Percentiles rank a stretch among this genome's conserved stretches.
Evolutionary conservation across 2,888 invertebrate genomes (phyloP).

Genomic region (Formica aserva): DNA sequence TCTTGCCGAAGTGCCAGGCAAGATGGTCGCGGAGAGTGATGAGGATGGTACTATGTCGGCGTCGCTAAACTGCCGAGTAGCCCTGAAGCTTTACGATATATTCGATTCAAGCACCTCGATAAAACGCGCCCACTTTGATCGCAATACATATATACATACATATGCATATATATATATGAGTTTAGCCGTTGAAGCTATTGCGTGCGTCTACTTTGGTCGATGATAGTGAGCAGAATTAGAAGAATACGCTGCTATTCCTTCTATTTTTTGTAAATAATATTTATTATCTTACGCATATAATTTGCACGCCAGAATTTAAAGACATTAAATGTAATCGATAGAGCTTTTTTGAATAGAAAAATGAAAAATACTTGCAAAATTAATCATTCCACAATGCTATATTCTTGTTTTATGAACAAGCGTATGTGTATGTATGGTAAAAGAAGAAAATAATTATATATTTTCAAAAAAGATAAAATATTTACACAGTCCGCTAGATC

Average conservation of each 20-base stretch:
- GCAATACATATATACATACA: not conserved
- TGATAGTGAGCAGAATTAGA: constrained; percentile 1
- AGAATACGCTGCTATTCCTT: not conserved
- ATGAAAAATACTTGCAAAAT: not conserved
- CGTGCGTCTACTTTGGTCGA: not conserved
- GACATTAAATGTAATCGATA: not conserved
- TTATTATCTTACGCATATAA: not conserved
- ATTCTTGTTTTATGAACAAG: not conserved
- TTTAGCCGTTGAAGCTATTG: not conserved
- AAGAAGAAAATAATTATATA: constrained; percentile 8
- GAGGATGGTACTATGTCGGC: constrained; percentile 59
- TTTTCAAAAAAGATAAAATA: constrained; percentile 16
- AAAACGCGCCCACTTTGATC: constrained; percentile 69
- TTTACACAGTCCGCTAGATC: not conserved
- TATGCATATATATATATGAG: not conserved
- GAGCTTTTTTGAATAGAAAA: not conserved
- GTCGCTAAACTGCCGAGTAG: constrained; percentile 67
- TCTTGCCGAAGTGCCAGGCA: constrained; percentile 69
- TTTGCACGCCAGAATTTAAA: not conserved
- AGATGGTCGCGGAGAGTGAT: constrained; percentile 71
- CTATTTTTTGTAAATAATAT: not conserved
- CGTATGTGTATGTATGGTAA: not conserved
- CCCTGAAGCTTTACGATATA: constrained; percentile 60
- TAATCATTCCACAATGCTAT: not conserved
- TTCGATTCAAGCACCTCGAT: constrained; percentile 63